Evolutionary conservation across 2,113 vertebrate genomes (phyloP).

Genomic region (Ictalurus punctatus): DNA sequence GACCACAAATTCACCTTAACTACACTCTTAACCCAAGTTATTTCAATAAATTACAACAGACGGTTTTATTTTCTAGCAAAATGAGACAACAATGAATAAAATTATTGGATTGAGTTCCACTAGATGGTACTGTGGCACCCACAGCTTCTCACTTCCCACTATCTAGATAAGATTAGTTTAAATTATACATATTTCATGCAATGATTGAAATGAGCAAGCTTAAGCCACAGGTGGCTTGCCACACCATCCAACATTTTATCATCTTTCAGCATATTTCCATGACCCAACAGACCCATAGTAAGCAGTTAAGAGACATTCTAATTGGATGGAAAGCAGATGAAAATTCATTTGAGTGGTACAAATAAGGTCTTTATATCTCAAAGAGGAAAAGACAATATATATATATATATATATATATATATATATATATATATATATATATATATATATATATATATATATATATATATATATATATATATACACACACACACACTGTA

Average conservation of each 20-base stretch:
- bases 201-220: conserved; percentile 11
- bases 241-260: conserved; percentile 28
- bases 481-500: not conserved
- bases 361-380: not conserved
- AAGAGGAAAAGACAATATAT: not conserved
- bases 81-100: not conserved
- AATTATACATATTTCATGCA: conserved; percentile 18
- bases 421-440: too few species aligned
- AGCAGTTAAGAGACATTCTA: conserved; percentile 8
- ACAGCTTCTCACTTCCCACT: not conserved
- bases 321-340: conserved; percentile 7
- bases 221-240: conserved; percentile 3
- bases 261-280: not conserved
- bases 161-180: not conserved
- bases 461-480: too few species aligned
- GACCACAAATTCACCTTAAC: not conserved
- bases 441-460: too few species aligned
- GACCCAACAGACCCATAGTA: conserved; percentile 10
- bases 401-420: too few species aligned
- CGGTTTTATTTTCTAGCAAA: not conserved
- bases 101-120: not conserved
- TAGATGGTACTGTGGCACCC: not conserved
- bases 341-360: not conserved
- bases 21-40: not conserved
- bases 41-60: not conserved